phyloP scores from a whole-genome alignment of 2,113 vertebrate species.

The Callipepla californica region DNA sequence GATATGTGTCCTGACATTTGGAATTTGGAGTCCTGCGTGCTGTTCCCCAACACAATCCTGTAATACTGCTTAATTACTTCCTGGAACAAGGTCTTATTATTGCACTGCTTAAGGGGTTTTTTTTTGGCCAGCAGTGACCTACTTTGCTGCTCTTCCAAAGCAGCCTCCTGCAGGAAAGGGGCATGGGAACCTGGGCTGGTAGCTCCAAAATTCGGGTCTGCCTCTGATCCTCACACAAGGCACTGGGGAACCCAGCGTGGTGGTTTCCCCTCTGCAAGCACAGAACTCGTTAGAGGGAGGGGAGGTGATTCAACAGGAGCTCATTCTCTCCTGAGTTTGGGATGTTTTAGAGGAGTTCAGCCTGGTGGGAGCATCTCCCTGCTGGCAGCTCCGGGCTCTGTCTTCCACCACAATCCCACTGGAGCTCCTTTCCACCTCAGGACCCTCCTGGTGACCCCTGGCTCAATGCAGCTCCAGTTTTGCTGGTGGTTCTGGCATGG shows the following conservation, averaged over 20 bases:
- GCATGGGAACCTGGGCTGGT: neutral
- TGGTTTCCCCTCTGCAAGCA: neutral
- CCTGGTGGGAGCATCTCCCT: neutral
- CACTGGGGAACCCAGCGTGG: neutral
- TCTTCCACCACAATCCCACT: neutral
- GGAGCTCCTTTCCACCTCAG: neutral
- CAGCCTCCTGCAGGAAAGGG: neutral
- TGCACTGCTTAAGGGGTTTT: neutral
- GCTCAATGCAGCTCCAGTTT: neutral
- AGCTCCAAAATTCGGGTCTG: neutral
- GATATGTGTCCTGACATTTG: neutral
- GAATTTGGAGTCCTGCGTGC: neutral
- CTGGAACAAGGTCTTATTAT: neutral
- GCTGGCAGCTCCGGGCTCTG: neutral
- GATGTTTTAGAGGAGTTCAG: too few species aligned
- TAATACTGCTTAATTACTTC: slow-evolving; percentile 15
- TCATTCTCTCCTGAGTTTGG: neutral
- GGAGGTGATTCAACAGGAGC: neutral
- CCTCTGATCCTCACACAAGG: neutral
- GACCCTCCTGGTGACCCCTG: accelerated
- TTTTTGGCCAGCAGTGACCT: neutral
- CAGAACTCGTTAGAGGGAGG: too few species aligned
- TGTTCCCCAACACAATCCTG: neutral
- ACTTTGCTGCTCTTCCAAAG: neutral
- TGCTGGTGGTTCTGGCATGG: neutral